phyloP scores from a whole-genome alignment of 2,797 vertebrate species.

The Sebastes dallii region DNA sequence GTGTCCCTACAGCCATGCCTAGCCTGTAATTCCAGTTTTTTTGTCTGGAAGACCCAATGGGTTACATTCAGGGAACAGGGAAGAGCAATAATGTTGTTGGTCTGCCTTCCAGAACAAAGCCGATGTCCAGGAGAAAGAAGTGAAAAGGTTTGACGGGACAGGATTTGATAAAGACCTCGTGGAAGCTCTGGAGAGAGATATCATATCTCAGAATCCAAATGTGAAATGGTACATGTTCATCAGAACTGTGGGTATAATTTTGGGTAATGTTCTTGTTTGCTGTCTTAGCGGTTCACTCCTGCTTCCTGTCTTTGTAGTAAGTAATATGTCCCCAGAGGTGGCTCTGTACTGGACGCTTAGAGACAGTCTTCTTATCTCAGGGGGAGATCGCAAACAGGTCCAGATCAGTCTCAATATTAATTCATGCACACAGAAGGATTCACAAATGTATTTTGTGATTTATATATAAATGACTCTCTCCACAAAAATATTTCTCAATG shows the following conservation, averaged over 20 bases:
- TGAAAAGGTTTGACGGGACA: constrained; percentile 92
- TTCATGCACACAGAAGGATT: not conserved
- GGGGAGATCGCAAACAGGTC: not conserved
- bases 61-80: not conserved
- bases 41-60: not conserved
- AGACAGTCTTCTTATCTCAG: not conserved
- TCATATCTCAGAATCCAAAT: constrained; percentile 97
- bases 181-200: constrained; percentile 96
- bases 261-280: not conserved
- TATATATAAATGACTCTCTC: too few species aligned
- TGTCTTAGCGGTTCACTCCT: not conserved
- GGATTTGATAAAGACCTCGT: constrained; percentile 98
- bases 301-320: not conserved
- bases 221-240: constrained; percentile 88
- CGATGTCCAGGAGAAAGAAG: constrained; percentile 89
- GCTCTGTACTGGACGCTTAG: not conserved
- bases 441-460: too few species aligned
- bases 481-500: too few species aligned
- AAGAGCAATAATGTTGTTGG: not conserved
- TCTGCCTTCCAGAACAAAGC: constrained; percentile 76
- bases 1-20: constrained; percentile 17
- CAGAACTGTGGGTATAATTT: not conserved
- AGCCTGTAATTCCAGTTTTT: constrained; percentile 58
- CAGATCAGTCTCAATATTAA: not conserved
- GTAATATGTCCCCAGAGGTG: not conserved